These are phyloP conservation scores for Cathartes aura DNA, from an alignment of 2,113 vertebrate species.

Conservation along the genomic window DNA sequence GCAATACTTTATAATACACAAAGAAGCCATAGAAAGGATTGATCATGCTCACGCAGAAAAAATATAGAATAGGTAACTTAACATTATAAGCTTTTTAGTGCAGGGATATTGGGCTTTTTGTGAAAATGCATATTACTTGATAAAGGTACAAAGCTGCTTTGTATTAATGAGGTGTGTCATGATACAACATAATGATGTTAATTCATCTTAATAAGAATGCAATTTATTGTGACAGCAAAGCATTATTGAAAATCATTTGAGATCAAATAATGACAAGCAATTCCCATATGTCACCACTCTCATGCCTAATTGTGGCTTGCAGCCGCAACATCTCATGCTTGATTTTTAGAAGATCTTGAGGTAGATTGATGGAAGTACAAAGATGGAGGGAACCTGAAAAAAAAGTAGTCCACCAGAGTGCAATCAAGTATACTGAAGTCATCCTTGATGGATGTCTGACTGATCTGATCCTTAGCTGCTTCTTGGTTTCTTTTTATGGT, in stretches of 20 bases:
- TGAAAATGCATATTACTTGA: background rate
- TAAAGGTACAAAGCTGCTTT: background rate
- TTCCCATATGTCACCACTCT: background rate
- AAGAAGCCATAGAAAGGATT: background rate
- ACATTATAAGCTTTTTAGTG: background rate
- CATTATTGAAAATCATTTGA: background rate
- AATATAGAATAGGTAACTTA: background rate
- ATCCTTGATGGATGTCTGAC: background rate
- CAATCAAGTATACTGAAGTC: background rate
- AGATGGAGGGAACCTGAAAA: background rate
- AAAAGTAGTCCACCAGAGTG: background rate
- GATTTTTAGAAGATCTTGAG: background rate
- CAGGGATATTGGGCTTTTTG: background rate
- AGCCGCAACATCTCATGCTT: background rate
- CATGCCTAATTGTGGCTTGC: background rate
- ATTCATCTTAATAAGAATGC: constrained; percentile 44
- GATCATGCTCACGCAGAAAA: background rate
- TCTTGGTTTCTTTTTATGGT: background rate
- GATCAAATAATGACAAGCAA: background rate
- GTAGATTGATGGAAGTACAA: background rate
- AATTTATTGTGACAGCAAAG: background rate
- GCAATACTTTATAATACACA: background rate
- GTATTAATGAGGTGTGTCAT: background rate
- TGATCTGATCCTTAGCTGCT: background rate
- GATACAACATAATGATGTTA: background rate